These are phyloP conservation scores for Siniperca chuatsi DNA, from an alignment of 2,113 vertebrate species.

Conservation along the genomic window DNA sequence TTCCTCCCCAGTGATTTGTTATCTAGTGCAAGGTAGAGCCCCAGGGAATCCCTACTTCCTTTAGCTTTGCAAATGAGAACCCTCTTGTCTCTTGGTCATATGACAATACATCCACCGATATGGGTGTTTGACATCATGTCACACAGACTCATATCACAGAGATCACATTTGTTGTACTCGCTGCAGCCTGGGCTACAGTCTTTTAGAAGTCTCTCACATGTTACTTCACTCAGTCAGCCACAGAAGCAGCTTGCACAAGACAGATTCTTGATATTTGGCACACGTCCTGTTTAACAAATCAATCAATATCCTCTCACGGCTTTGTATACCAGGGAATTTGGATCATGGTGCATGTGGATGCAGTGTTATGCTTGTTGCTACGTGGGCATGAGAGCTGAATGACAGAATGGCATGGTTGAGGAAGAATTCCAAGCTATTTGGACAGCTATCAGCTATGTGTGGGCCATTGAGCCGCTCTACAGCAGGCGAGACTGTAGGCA, in stretches of 20 bases:
- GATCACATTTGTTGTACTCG: background rate
- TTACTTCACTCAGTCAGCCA: background rate
- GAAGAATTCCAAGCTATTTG: conserved; percentile 25
- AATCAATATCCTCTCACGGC: background rate
- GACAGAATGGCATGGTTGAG: conserved; percentile 11
- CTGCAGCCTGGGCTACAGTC: background rate
- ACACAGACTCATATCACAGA: background rate
- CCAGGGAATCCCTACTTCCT: background rate
- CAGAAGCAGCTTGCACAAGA: background rate
- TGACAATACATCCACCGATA: background rate
- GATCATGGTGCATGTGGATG: background rate
- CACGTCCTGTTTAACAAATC: background rate
- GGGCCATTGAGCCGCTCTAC: conserved; percentile 9
- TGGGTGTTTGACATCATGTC: background rate
- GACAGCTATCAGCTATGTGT: conserved; percentile 16
- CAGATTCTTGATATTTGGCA: background rate
- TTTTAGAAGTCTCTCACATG: background rate
- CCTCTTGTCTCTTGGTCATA: background rate
- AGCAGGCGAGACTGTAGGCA: conserved; percentile 3
- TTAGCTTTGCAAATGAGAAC: background rate
- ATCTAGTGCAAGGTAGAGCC: background rate
- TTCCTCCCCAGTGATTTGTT: background rate
- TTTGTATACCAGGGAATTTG: background rate
- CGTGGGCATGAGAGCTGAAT: conserved; percentile 6
- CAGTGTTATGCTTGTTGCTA: conserved; percentile 33